A percentile compares a stretch with the other conserved stretches of the same genome.
phyloP scores from a whole-genome alignment of 92 coral and sea anemone genomes.

The Siderastrea siderea region DNA sequence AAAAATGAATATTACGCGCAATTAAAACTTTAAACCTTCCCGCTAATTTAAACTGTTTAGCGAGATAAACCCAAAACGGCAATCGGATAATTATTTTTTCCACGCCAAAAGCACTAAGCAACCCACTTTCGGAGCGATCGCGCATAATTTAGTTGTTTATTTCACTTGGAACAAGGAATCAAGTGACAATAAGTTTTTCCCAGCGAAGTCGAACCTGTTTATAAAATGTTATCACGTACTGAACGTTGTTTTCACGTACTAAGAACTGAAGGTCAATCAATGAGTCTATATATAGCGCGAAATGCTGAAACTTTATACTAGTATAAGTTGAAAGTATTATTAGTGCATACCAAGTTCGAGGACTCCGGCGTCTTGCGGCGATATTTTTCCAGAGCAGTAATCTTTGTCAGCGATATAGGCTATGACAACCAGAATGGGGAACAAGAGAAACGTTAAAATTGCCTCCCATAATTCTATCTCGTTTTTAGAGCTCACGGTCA shows the following conservation, averaged over 20 bases:
- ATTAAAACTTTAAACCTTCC: not conserved
- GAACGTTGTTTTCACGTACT: slow-evolving; percentile 11
- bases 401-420: slow-evolving; percentile 97
- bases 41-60: not conserved
- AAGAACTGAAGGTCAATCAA: slow-evolving; percentile 1
- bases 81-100: not conserved
- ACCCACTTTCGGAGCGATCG: not conserved
- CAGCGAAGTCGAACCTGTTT: not conserved
- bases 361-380: slow-evolving; percentile 86
- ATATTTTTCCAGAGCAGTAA: slow-evolving; percentile 85
- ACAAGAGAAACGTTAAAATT: slow-evolving; percentile 89
- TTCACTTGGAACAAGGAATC: no score
- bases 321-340: not conserved
- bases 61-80: not conserved
- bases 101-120: not conserved
- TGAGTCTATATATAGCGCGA: slow-evolving; percentile 23
- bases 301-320: slow-evolving; percentile 10
- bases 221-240: slow-evolving; percentile 13
- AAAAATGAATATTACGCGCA: not conserved
- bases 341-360: slow-evolving; percentile 86
- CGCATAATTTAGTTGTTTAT: not conserved
- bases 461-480: slow-evolving; percentile 98
- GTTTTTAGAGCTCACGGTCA: slow-evolving; percentile 63
- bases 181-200: not conserved
- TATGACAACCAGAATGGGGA: slow-evolving; percentile 91